Base-by-base conservation (phyloP, 2,113 vertebrate genomes). In the Phaethornis superciliosus region DNA sequence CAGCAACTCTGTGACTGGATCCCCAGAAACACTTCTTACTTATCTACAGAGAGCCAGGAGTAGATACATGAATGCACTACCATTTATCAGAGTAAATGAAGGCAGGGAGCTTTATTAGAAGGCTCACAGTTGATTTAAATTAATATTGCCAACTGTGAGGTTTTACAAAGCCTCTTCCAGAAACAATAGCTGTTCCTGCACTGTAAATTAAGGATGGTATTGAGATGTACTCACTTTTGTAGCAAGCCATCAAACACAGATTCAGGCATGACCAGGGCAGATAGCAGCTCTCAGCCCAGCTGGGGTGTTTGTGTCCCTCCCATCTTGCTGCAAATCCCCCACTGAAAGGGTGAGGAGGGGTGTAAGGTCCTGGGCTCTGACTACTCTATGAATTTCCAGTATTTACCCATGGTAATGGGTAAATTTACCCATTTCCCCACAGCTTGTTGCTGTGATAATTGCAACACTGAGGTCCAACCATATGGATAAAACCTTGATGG, bases 71-170 rank as follows among this genome's bases (percentile, higher is more conserved):
- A 85, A 88, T 77, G 64, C 79, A 52, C 6, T 6, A 27, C 63
- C 85, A 88, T 82, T 91, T 93, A 72, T 94, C 91, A 72, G 70
- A 28, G 33, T 16, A 51, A 94, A 78, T 60, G 83, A 93, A 84
- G 44, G 65, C 90, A 89, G 63, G 40, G 72, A 94, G 77, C 58
- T 81, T 93, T 58, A 87, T 89, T 92, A 90, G 90, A 90, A 78
- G 49, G 68, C 56, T 91, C 81, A 75, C 17, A 51, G 81, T 18
- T 77, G 47, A 88, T 81, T 93, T 84, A 89, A 87, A 91, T 94
- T 78, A 85, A 84, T 94, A 86, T 84, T 85, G 44, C 68, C 72
- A 85, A 40, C 68, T 51, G 12, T 69, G 80, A 86, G 37, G 37
- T 94, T 87, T 87, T 78, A 71, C 56, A 95, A 79, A 87, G 37